These are phyloP conservation scores for Spialia ferax DNA, from an alignment of 2,888 invertebrate genomes.

Conservation along the genomic window DNA sequence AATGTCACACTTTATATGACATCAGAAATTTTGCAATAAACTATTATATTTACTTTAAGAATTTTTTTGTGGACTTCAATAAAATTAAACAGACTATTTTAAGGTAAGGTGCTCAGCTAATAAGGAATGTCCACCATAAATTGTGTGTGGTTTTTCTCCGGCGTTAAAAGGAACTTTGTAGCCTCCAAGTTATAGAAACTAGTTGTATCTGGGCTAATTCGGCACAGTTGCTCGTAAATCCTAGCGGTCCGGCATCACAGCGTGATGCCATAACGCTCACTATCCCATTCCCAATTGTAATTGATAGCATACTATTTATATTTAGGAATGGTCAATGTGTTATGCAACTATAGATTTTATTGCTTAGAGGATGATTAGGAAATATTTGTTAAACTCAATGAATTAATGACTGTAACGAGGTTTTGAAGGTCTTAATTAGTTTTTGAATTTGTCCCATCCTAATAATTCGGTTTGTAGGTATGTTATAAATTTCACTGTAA, in stretches of 20 bases:
- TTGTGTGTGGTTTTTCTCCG: neutral
- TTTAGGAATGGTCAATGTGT: slow-evolving; percentile 14
- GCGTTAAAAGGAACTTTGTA: neutral
- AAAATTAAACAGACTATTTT: neutral
- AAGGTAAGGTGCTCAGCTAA: neutral
- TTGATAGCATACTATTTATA: slow-evolving; percentile 23
- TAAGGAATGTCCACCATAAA: neutral
- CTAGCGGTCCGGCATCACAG: slow-evolving; percentile 56
- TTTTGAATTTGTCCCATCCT: neutral
- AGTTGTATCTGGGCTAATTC: slow-evolving; percentile 55
- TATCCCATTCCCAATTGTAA: slow-evolving; percentile 41
- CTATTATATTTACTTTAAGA: no score
- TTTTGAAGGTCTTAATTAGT: slow-evolving; percentile 11
- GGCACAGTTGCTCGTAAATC: slow-evolving; percentile 64
- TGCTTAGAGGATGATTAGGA: slow-evolving; percentile 4
- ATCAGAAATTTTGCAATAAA: neutral
- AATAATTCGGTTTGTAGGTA: neutral
- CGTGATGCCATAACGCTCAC: slow-evolving; percentile 58
- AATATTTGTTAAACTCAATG: slow-evolving; percentile 5
- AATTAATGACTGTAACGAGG: slow-evolving; percentile 8
- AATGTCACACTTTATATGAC: no score
- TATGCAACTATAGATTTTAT: slow-evolving; percentile 20
- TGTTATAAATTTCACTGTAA: no score
- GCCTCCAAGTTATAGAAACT: slow-evolving; percentile 9
- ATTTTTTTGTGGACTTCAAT: no score